Evolutionary conservation across 2,113 vertebrate species (phyloP).

Genomic region (Brachyistius frenatus): DNA sequence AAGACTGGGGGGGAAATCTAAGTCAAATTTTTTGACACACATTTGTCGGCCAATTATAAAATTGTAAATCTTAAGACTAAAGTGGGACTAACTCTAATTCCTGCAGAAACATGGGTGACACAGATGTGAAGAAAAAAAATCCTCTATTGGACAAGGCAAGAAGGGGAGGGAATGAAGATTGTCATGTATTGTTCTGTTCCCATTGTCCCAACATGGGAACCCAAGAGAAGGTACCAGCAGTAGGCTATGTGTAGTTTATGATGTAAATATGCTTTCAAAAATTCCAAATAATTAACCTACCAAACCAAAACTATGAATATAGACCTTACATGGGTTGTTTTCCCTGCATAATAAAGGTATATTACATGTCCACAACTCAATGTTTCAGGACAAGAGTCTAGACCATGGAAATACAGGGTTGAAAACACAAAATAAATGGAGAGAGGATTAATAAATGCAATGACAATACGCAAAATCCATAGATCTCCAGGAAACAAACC

Average conservation of each 20-base stretch:
- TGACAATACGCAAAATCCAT: background rate
- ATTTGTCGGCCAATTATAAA: too few relatives aligned
- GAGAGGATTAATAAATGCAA: background rate
- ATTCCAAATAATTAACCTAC: background rate
- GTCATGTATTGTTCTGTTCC: background rate
- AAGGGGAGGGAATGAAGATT: background rate
- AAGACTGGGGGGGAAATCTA: too few relatives aligned
- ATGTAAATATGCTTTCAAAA: background rate
- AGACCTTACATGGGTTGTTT: background rate
- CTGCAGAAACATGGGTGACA: too few relatives aligned
- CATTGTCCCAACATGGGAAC: background rate
- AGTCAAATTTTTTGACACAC: too few relatives aligned
- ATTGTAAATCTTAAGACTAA: too few relatives aligned
- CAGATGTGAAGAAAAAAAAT: too few relatives aligned
- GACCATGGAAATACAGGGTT: background rate
- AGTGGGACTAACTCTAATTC: too few relatives aligned
- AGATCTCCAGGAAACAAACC: conserved; percentile 1
- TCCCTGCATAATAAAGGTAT: background rate
- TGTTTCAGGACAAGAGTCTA: background rate
- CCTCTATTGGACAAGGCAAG: background rate
- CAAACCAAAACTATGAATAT: background rate
- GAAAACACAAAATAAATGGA: background rate
- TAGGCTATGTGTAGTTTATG: background rate
- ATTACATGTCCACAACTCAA: too few relatives aligned
- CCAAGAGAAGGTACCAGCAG: background rate